phyloP scores from a whole-genome alignment of 2,888 invertebrate genomes.

The Tetropium fuscum region DNA sequence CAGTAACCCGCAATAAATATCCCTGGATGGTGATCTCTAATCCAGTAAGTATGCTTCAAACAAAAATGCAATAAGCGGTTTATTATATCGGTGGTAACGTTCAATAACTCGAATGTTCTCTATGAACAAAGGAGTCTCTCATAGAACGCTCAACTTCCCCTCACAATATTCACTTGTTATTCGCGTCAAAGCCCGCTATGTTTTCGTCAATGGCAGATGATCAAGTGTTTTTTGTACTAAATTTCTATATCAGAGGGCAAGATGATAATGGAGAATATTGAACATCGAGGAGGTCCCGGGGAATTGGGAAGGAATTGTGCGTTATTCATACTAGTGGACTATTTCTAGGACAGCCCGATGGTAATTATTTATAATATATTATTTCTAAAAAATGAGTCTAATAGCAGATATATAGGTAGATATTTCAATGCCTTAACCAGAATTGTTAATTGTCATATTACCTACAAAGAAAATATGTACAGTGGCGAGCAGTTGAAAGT shows the following conservation, averaged over 20 bases:
- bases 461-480: no score
- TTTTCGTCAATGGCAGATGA: conserved; percentile 59
- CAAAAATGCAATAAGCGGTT: conserved; percentile 61
- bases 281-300: no score
- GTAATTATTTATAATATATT: no score
- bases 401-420: no score
- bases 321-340: no score
- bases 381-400: no score
- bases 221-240: conserved; percentile 55
- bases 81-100: conserved; percentile 53
- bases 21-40: conserved; percentile 42
- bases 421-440: no score
- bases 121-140: conserved; percentile 52
- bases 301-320: no score
- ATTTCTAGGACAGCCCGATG: no score
- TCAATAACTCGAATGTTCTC: conserved; percentile 35
- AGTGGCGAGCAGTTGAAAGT: no score
- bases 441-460: no score
- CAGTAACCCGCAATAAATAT: no score
- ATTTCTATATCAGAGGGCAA: conserved; percentile 24
- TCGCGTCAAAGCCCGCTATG: conserved; percentile 54
- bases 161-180: conserved; percentile 52
- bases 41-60: conserved; percentile 53
- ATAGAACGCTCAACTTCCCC: conserved; percentile 36
- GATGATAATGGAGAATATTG: conserved; percentile 6